A percentile compares a stretch with the other conserved stretches of the same genome.
Conservation (phyloP, 2,888 invertebrate genomes). For the Ypsolopha sequella region DNA sequence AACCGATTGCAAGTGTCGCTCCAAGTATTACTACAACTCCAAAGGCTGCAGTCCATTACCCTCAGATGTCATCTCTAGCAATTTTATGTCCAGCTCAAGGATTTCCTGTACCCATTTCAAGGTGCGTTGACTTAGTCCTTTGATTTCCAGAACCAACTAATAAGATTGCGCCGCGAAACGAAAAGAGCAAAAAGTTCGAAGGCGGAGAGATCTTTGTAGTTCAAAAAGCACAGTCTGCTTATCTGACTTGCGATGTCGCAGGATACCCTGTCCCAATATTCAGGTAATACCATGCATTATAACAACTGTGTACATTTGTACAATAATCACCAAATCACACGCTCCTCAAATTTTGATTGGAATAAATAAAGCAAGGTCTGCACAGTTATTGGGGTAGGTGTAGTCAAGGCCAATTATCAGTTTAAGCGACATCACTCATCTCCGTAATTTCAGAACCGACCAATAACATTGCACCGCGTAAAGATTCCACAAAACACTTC, state of each 20-base stretch:
- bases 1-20: slow-evolving; percentile 56
- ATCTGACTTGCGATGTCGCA: slow-evolving; percentile 66
- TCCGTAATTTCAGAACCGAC: slow-evolving; percentile 58
- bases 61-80: slow-evolving; percentile 42
- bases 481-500: slow-evolving; percentile 69
- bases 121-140: slow-evolving; percentile 53
- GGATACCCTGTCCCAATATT: slow-evolving; percentile 66
- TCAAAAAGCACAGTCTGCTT: slow-evolving; percentile 36
- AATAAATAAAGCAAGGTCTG: background rate
- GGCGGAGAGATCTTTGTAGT: slow-evolving; percentile 56
- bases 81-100: slow-evolving; percentile 67
- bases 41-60: slow-evolving; percentile 51
- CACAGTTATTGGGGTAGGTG: background rate
- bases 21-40: slow-evolving; percentile 66
- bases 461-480: slow-evolving; percentile 73
- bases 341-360: background rate
- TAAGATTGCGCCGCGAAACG: slow-evolving; percentile 73
- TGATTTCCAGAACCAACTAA: slow-evolving; percentile 75
- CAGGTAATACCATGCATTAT: slow-evolving; percentile 28
- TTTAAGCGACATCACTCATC: slow-evolving; percentile 5
- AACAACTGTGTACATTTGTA: slow-evolving; percentile 14
- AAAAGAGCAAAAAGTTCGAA: slow-evolving; percentile 48
- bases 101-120: slow-evolving; percentile 74
- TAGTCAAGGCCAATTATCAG: background rate
- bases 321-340: background rate